Evolutionary conservation across 2,888 invertebrate genomes (phyloP).

Genomic region (Melanostoma scalare): DNA sequence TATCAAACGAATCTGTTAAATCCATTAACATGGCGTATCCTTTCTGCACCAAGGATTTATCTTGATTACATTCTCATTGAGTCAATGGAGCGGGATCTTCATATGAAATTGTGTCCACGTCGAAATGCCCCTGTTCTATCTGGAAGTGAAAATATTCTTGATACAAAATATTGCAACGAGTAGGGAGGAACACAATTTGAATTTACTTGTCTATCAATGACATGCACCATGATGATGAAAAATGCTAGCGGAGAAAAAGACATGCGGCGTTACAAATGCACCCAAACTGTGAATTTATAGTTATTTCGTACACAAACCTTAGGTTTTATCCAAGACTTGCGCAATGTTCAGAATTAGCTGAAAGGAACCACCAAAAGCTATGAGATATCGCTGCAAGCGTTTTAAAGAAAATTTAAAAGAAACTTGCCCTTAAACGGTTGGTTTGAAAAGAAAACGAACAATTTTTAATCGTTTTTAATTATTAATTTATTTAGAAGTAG

Average conservation of each 20-base stretch:
- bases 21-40: conserved; percentile 91
- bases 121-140: conserved; percentile 86
- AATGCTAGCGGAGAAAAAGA: not conserved
- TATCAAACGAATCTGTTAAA: conserved; percentile 90
- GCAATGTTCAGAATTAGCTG: conserved; percentile 6
- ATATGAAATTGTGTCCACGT: conserved; percentile 85
- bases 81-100: conserved; percentile 86
- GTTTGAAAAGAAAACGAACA: not conserved
- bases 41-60: conserved; percentile 89
- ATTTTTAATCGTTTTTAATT: not conserved
- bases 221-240: conserved; percentile 20
- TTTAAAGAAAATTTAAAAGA: conserved; percentile 19
- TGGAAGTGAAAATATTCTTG: conserved; percentile 82
- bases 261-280: not conserved
- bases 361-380: not conserved
- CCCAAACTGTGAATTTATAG: conserved; percentile 45
- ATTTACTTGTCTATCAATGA: conserved; percentile 7
- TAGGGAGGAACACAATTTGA: conserved; percentile 26
- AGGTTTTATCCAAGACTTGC: conserved; percentile 22
- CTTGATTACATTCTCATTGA: conserved; percentile 88
- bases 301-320: conserved; percentile 44
- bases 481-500: too few relatives aligned
- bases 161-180: conserved; percentile 77
- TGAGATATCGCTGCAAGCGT: conserved; percentile 23
- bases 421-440: not conserved